Evolutionary conservation across 2,113 vertebrate species (phyloP).

Genomic region (Nothoprocta perdicaria): DNA sequence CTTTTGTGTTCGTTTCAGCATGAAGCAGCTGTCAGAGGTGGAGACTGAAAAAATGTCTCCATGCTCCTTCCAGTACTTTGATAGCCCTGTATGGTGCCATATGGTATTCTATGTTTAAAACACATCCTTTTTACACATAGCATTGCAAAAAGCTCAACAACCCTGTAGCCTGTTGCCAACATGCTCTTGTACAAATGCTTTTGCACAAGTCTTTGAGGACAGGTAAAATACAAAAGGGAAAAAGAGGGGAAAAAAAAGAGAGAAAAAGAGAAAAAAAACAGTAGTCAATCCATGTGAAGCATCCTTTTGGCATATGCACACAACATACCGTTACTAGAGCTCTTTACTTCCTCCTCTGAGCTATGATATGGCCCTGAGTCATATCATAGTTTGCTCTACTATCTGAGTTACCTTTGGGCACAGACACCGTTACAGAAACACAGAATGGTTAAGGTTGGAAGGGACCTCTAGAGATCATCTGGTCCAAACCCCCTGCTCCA

Average conservation of each 20-base stretch:
- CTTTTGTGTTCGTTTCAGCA: background rate
- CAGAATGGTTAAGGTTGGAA: too few species aligned
- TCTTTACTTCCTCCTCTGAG: background rate
- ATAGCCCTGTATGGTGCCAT: background rate
- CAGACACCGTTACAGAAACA: background rate
- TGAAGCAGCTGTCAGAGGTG: background rate
- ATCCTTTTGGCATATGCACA: background rate
- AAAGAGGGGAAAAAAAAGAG: background rate
- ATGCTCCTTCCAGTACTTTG: background rate
- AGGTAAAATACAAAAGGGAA: background rate
- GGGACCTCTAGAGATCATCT: too few species aligned
- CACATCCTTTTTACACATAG: background rate
- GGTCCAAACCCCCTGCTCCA: too few species aligned
- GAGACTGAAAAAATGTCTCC: background rate
- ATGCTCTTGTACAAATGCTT: background rate
- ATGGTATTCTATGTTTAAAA: background rate
- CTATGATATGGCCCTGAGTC: background rate
- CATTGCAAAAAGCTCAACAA: background rate
- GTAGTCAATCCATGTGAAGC: background rate
- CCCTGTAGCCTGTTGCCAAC: accelerated
- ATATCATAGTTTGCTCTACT: background rate
- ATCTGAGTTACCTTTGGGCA: background rate
- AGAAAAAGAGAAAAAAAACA: background rate
- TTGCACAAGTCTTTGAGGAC: background rate
- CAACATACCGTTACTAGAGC: background rate